Percentiles rank a stretch among this genome's conserved stretches.
phyloP scores from a whole-genome alignment of 2,797 vertebrate genomes.

The Cryptoblepharus egeriae region DNA sequence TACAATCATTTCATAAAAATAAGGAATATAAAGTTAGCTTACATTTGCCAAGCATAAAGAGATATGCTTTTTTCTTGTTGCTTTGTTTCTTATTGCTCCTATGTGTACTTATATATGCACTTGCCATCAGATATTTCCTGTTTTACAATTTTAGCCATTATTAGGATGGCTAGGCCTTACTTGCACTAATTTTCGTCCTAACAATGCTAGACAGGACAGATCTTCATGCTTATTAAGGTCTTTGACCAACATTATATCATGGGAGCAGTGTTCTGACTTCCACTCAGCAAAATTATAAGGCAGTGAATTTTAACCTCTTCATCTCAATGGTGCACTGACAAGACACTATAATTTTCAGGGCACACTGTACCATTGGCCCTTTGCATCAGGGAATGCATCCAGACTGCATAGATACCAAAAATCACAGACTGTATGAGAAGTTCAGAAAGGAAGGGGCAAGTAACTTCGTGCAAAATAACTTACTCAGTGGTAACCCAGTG shows the following conservation, averaged over 20 bases:
- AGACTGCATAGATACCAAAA: too few relatives aligned
- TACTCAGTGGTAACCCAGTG: too few relatives aligned
- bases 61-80: not conserved
- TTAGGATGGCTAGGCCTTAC: not conserved
- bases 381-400: too few relatives aligned
- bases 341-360: too few relatives aligned
- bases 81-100: not conserved
- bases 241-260: not conserved
- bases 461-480: too few relatives aligned
- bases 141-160: constrained; percentile 17
- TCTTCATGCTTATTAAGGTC: not conserved
- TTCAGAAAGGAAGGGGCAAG: too few relatives aligned
- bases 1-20: not conserved
- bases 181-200: not conserved
- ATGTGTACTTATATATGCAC: constrained; percentile 3
- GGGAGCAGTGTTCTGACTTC: not conserved
- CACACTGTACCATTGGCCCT: too few relatives aligned
- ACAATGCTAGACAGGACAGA: not conserved
- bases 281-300: not conserved
- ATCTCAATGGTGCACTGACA: too few relatives aligned
- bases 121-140: constrained; percentile 8
- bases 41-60: not conserved
- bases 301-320: too few relatives aligned
- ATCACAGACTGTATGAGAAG: too few relatives aligned
- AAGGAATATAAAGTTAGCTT: not conserved